Conservation (phyloP, 2,797 vertebrate genomes). For the Benthosema pterotum region DNA sequence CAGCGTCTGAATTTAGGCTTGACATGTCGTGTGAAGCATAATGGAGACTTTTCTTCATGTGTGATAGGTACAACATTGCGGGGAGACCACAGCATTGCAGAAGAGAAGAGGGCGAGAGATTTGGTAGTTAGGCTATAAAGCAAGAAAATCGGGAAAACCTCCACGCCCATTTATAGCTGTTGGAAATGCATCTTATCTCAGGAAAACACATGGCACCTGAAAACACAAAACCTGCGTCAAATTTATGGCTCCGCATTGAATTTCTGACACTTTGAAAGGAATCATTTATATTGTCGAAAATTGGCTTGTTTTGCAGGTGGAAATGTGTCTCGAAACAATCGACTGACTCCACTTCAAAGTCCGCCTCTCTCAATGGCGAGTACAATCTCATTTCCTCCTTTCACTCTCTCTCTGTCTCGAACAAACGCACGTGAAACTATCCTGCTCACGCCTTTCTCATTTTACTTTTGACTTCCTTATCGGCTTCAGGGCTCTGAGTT, state of each 20-base stretch:
- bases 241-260: conserved; percentile 6
- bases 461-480: background rate
- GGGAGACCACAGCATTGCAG: conserved; percentile 27
- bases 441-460: background rate
- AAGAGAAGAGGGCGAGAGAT: conserved; percentile 33
- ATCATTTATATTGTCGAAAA: conserved; percentile 1
- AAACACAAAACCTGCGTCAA: conserved; percentile 25
- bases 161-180: conserved; percentile 14
- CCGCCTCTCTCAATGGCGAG: conserved; percentile 1
- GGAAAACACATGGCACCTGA: conserved; percentile 20
- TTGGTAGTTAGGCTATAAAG: conserved; percentile 40
- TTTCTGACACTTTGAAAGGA: conserved; percentile 45
- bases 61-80: conserved; percentile 50
- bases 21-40: conserved; percentile 28
- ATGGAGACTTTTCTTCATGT: conserved; percentile 41
- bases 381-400: background rate
- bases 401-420: background rate
- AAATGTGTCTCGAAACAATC: conserved; percentile 22
- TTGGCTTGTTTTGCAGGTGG: background rate
- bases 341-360: conserved; percentile 7
- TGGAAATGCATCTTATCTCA: conserved; percentile 20
- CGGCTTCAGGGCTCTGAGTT: too few relatives aligned
- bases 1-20: too few relatives aligned
- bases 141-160: conserved; percentile 19
- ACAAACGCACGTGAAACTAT: too few relatives aligned